Percentiles rank a stretch among this genome's conserved stretches.
phyloP scores from a whole-genome alignment of 2,797 vertebrate species.

The Oreortyx pictus region DNA sequence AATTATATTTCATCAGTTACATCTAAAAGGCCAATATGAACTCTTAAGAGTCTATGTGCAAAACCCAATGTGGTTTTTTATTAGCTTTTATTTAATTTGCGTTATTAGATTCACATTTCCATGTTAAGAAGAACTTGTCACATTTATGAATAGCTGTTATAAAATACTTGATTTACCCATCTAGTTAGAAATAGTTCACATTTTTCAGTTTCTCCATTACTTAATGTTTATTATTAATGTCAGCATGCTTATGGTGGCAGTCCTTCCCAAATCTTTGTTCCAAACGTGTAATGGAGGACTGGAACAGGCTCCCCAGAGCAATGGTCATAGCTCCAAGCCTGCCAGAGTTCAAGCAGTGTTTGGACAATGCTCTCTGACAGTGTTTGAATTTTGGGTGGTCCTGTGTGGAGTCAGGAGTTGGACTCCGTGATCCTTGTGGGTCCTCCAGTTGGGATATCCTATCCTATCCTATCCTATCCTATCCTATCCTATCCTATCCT shows the following conservation, averaged over 20 bases:
- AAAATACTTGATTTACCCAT: slow-evolving; percentile 18
- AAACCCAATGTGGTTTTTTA: slow-evolving; percentile 3
- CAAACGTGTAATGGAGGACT: background rate
- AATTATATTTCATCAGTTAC: background rate
- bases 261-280: background rate
- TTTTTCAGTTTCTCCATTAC: background rate
- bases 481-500: too few species aligned
- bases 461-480: background rate
- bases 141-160: slow-evolving; percentile 10
- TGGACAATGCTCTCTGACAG: background rate
- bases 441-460: background rate
- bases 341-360: background rate
- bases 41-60: background rate
- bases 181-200: slow-evolving; percentile 22
- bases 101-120: slow-evolving; percentile 15
- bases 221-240: slow-evolving; percentile 6
- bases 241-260: background rate
- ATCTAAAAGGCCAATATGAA: background rate
- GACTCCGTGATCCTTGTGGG: background rate
- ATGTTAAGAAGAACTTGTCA: background rate
- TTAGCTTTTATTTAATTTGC: slow-evolving; percentile 4
- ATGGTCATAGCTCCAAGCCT: background rate
- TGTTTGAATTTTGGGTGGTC: background rate
- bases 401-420: background rate
- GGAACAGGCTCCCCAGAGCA: background rate